These are phyloP conservation scores for Sitophilus oryzae DNA, from an alignment of 1,140 invertebrate species.

Conservation along the genomic window DNA sequence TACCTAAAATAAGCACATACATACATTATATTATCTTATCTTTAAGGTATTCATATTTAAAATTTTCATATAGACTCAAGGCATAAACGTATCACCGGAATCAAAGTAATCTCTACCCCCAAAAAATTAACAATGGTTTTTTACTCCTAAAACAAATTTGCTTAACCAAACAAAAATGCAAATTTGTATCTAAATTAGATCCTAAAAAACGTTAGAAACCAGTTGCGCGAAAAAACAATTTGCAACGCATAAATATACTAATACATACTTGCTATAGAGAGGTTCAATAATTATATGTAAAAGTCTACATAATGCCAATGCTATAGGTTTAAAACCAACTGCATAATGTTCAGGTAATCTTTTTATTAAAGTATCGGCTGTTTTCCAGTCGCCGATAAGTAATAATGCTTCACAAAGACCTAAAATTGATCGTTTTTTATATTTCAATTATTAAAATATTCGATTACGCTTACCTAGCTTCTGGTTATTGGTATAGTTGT, in stretches of 20 bases:
- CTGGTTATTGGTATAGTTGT: slow-evolving; percentile 78
- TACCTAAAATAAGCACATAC: slow-evolving; percentile 54
- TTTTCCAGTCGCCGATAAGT: slow-evolving; percentile 84
- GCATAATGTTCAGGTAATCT: slow-evolving; percentile 77
- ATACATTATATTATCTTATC: no score
- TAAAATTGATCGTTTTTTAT: slow-evolving; percentile 41
- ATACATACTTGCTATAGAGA: slow-evolving; percentile 71
- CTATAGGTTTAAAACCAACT: slow-evolving; percentile 72
- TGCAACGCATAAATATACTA: neutral
- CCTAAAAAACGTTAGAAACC: neutral
- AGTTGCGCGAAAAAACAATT: neutral
- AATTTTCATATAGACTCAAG: no score
- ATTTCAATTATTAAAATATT: no score
- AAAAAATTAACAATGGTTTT: no score
- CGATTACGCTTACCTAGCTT: slow-evolving; percentile 66
- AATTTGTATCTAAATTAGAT: no score
- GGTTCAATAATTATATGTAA: slow-evolving; percentile 83
- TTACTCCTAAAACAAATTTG: no score
- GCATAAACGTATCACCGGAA: neutral
- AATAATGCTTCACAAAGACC: slow-evolving; percentile 84
- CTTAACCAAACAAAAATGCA: no score
- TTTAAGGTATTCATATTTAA: no score
- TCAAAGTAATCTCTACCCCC: neutral
- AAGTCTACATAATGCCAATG: slow-evolving; percentile 70
- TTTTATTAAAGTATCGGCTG: slow-evolving; percentile 71